A percentile compares a stretch with the other conserved stretches of the same genome.
Evolutionary conservation across 1,140 invertebrate species (phyloP).

Genomic region (Protaetia brevitarsis): DNA sequence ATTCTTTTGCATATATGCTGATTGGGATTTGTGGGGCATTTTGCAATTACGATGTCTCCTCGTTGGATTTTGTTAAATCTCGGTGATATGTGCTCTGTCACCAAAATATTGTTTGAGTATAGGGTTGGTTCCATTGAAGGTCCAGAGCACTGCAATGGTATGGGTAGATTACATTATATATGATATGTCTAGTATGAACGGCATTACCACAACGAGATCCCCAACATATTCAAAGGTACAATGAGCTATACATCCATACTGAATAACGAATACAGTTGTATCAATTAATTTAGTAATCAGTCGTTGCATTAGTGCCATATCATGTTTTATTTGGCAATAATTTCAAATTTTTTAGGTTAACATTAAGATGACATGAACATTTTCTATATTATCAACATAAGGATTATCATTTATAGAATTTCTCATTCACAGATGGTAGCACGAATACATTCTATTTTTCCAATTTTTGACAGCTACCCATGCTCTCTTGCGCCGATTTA

Average conservation of each 20-base stretch:
- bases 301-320: slow-evolving; percentile 1
- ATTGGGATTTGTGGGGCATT: slow-evolving; percentile 73
- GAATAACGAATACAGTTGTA: slow-evolving; percentile 48
- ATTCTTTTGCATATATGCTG: slow-evolving; percentile 86
- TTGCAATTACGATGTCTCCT: slow-evolving; percentile 81
- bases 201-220: slow-evolving; percentile 73
- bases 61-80: slow-evolving; percentile 60
- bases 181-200: neutral
- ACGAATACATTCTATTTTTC: too few species aligned
- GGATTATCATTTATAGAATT: too few species aligned
- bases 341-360: too few species aligned
- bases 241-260: slow-evolving; percentile 72
- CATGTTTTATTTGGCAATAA: too few species aligned
- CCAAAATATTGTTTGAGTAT: slow-evolving; percentile 71
- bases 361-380: too few species aligned
- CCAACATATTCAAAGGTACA: slow-evolving; percentile 75
- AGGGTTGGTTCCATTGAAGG: slow-evolving; percentile 91
- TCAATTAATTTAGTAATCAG: slow-evolving; percentile 30
- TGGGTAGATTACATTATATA: slow-evolving; percentile 26
- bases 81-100: slow-evolving; percentile 76
- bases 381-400: too few species aligned
- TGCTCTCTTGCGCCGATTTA: too few species aligned
- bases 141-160: slow-evolving; percentile 75
- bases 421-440: too few species aligned
- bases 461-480: too few species aligned